Conservation (phyloP, 2,888 invertebrate genomes). For the Trachelus stipa region DNA sequence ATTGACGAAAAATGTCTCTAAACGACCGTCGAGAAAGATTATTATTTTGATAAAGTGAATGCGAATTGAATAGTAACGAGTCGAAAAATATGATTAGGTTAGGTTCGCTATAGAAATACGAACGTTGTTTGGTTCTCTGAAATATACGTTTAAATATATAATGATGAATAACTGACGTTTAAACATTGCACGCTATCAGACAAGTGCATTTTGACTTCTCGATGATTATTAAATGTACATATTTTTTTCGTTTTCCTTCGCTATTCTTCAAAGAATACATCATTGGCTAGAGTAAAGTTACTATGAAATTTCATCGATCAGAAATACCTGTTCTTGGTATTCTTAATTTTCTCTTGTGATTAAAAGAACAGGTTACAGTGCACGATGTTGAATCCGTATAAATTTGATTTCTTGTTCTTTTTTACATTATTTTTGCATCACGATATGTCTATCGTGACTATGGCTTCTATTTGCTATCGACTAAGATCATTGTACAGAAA, state of each 20-base stretch:
- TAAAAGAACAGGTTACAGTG: neutral
- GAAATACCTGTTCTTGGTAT: neutral
- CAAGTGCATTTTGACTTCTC: neutral
- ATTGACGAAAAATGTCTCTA: neutral
- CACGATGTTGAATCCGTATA: neutral
- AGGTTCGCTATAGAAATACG: neutral
- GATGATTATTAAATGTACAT: neutral
- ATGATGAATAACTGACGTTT: neutral
- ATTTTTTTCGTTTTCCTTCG: neutral
- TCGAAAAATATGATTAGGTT: constrained; percentile 36
- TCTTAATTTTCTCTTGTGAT: neutral
- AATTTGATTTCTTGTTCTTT: neutral
- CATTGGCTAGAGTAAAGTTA: neutral
- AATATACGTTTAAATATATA: neutral
- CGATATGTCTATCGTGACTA: neutral
- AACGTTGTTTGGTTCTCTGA: neutral
- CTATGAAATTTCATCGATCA: neutral
- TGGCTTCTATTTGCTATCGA: neutral
- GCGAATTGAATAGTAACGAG: constrained; percentile 21
- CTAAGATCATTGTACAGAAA: neutral
- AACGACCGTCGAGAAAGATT: neutral
- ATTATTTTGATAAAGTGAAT: constrained; percentile 1
- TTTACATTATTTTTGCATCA: neutral
- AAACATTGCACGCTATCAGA: neutral
- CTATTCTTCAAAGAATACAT: neutral